These are phyloP conservation scores for Emydoidea blandingii DNA, from an alignment of 2,797 vertebrate species.

Conservation along the genomic window DNA sequence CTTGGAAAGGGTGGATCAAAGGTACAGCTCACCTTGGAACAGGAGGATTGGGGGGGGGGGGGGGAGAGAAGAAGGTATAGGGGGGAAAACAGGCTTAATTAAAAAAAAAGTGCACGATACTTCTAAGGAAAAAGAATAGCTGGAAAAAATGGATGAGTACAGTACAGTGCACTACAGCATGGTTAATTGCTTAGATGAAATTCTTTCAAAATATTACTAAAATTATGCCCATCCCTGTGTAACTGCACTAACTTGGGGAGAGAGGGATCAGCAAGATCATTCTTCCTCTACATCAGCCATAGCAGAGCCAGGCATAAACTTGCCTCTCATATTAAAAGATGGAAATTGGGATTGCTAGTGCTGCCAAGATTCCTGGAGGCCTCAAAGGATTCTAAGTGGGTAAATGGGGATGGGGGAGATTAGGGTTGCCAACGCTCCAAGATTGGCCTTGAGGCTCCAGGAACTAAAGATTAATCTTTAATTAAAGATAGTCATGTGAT, in stretches of 20 bases:
- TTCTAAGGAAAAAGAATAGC: not conserved
- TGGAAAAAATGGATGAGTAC: not conserved
- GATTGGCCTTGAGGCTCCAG: no score
- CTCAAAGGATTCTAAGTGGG: not conserved
- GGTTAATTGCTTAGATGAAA: not conserved
- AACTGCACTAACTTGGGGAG: accelerated
- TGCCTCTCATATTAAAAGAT: accelerated
- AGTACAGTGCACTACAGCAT: not conserved
- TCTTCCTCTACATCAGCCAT: not conserved
- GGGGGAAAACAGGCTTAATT: not conserved
- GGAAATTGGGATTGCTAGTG: accelerated
- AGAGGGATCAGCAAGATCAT: not conserved
- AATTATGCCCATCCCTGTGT: not conserved
- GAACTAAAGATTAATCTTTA: no score
- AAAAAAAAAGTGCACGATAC: no score
- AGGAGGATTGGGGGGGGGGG: no score
- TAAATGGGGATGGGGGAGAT: not conserved
- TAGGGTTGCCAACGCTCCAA: no score
- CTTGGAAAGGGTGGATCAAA: not conserved
- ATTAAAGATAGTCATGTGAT: no score
- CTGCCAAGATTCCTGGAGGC: not conserved
- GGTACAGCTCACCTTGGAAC: not conserved
- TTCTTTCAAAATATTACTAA: not conserved
- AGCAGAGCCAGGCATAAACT: not conserved
- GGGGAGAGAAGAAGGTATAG: no score